These are phyloP conservation scores for Regulus satrapa DNA, from an alignment of 2,113 vertebrate genomes.

Conservation along the genomic window DNA sequence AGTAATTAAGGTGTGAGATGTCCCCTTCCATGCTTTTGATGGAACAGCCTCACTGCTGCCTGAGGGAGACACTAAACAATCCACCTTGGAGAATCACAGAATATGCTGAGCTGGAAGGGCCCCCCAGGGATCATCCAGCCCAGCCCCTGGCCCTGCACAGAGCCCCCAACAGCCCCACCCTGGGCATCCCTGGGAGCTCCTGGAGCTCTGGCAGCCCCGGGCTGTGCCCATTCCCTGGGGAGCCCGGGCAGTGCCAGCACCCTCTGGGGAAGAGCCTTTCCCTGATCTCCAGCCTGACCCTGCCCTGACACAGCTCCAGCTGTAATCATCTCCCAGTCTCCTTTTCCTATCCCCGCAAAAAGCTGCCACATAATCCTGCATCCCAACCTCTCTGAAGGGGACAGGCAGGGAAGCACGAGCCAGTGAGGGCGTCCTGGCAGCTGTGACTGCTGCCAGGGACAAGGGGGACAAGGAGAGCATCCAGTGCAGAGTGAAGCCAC, in stretches of 20 bases:
- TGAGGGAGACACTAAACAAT: too few species aligned
- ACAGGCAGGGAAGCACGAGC: fast-evolving
- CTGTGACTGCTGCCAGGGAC: background rate
- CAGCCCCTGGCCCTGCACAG: background rate
- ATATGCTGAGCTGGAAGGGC: background rate
- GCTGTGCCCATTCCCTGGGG: background rate
- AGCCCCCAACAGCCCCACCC: background rate
- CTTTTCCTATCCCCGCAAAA: background rate
- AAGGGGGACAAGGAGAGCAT: background rate
- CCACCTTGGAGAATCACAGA: background rate
- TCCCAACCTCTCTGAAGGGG: background rate
- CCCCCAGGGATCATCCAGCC: fast-evolving
- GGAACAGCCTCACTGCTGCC: background rate
- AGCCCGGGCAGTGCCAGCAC: background rate
- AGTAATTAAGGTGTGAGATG: background rate
- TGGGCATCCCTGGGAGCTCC: background rate
- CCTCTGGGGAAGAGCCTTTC: background rate
- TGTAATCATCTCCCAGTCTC: background rate
- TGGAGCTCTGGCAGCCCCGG: background rate
- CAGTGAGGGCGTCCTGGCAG: background rate
- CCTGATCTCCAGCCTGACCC: fast-evolving
- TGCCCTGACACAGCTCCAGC: background rate
- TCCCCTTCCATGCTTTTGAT: background rate
- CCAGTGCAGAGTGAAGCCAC: background rate
- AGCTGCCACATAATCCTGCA: background rate